These are phyloP conservation scores for Bruchidius siliquastri DNA, from an alignment of 2,888 invertebrate species.

Conservation along the genomic window DNA sequence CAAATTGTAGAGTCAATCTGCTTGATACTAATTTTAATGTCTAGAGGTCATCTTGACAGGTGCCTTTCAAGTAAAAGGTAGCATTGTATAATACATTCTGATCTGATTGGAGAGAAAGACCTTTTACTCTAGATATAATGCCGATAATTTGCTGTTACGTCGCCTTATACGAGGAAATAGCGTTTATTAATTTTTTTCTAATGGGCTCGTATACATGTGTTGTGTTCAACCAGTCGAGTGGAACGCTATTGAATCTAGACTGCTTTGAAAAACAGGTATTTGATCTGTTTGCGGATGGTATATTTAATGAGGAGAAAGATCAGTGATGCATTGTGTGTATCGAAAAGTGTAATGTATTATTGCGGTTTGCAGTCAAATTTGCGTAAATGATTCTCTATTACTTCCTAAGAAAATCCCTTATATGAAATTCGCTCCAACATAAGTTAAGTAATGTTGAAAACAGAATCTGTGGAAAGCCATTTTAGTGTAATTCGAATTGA, in stretches of 20 bases:
- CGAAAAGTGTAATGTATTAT: not conserved
- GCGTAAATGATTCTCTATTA: too few relatives aligned
- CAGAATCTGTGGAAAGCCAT: too few relatives aligned
- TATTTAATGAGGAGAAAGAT: not conserved
- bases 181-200: not conserved
- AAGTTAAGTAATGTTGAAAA: too few relatives aligned
- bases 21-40: not conserved
- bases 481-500: too few relatives aligned
- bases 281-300: not conserved
- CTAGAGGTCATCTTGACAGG: not conserved
- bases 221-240: not conserved
- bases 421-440: too few relatives aligned
- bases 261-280: not conserved
- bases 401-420: too few relatives aligned
- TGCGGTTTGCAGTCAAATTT: not conserved
- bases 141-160: not conserved
- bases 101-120: not conserved
- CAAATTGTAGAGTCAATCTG: not conserved
- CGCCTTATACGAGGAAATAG: not conserved
- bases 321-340: not conserved
- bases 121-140: not conserved
- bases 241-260: not conserved
- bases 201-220: not conserved
- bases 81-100: not conserved
- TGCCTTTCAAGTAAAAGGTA: not conserved